Base-by-base conservation (phyloP, 2,888 invertebrate genomes). In the Lycocerus yunnanus region DNA sequence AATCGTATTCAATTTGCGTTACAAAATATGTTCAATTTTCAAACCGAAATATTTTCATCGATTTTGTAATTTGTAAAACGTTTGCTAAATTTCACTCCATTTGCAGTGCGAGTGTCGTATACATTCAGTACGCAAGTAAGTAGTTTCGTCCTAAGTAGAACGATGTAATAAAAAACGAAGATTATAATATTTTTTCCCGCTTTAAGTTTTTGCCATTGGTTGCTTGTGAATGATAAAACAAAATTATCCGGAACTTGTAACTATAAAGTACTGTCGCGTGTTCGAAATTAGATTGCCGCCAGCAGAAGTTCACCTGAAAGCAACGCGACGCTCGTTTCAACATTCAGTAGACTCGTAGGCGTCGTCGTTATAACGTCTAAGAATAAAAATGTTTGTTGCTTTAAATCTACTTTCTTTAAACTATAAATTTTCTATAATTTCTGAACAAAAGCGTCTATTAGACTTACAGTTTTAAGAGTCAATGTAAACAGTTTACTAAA, bases 241-340 rank as follows among this genome's bases (percentile, higher is more conserved):
- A 66, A 73, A 68, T 69, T 66, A 71, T 59, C 73, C 27, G 69
- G 61, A 71, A 63, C 68, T 65, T 59, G 68, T 75, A 67, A 73
- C 69, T 70, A 67, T 73, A 73, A 68, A 73, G 68, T 76, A 65
- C 71, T 68, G 68, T 71, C 61, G 73, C 71, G 68, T 73, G 73
- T 74, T 78, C 79, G 78, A 79, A 80, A 78, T 80, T 79, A 78
- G 79, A 78, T 77, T 76, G 74, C 69, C 71, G 76, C 73, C 66
- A 75, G 78, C 69, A 77, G 79, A 73, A 79, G 75, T 72, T 75
- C 73, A 80, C 79, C 79, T 78, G 79, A 74, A 76, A 74, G 68
- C 80, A 75, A 66, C 74, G 71, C 75, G 75, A 75, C 75, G 77
- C 72, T 77, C 59, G 74, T 77, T 61, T 75, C 73, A 27, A 65